A percentile compares a stretch with the other conserved stretches of the same genome.
phyloP scores from a whole-genome alignment of 2,797 vertebrate genomes.

The Danio aesculapii region DNA sequence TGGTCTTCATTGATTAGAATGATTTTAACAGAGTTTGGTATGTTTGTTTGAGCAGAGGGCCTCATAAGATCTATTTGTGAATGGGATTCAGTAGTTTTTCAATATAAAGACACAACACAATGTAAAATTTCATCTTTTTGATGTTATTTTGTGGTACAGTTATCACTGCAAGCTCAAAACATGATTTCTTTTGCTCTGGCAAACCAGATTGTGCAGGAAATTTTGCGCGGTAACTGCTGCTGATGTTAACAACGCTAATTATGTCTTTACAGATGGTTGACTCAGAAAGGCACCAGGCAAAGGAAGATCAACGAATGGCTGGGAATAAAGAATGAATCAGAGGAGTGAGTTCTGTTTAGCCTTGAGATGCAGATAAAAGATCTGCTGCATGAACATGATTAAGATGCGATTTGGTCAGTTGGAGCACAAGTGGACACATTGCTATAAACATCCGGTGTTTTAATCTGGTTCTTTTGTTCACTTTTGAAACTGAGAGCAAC shows the following conservation, averaged over 20 bases:
- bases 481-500: too few relatives aligned
- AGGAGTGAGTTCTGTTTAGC: slow-evolving; percentile 87
- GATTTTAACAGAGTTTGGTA: too few relatives aligned
- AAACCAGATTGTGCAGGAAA: neutral
- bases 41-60: too few relatives aligned
- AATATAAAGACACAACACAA: neutral
- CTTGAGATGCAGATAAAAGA: neutral
- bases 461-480: too few relatives aligned
- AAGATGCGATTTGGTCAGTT: too few relatives aligned
- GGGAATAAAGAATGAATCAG: slow-evolving; percentile 92
- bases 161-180: neutral
- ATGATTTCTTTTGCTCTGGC: neutral
- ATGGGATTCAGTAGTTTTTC: too few relatives aligned
- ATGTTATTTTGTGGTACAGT: too few relatives aligned
- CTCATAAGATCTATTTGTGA: too few relatives aligned
- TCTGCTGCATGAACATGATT: neutral
- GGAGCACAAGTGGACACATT: too few relatives aligned
- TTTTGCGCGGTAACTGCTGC: neutral
- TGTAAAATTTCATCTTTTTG: neutral
- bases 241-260: slow-evolving; percentile 4
- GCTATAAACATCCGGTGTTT: too few relatives aligned
- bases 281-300: slow-evolving; percentile 96
- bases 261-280: slow-evolving; percentile 90
- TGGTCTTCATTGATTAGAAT: too few relatives aligned
- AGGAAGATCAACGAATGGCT: slow-evolving; percentile 99